These are phyloP conservation scores for Opisthograptis luteolata DNA, from an alignment of 2,888 invertebrate genomes.

Conservation along the genomic window DNA sequence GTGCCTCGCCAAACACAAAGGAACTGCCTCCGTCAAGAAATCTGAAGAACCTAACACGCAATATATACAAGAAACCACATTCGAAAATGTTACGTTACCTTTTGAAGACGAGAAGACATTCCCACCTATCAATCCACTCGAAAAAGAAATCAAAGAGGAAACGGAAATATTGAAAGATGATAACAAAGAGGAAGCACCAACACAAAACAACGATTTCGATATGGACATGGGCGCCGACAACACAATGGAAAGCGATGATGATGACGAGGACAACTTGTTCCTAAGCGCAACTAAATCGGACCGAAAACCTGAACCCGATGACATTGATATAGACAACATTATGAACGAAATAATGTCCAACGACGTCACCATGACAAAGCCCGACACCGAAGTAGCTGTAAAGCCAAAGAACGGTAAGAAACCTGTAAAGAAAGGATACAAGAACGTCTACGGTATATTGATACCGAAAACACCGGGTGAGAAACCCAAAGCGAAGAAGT, in stretches of 20 bases:
- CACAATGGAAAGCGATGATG: conserved; percentile 6
- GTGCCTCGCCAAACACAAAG: conserved; percentile 40
- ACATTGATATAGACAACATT: conserved; percentile 22
- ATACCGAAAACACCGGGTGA: conserved; percentile 25
- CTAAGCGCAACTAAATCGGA: background rate
- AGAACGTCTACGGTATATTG: conserved; percentile 31
- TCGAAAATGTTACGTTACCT: conserved; percentile 29
- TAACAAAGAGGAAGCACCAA: background rate
- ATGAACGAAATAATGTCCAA: conserved; percentile 28
- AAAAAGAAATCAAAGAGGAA: conserved; percentile 18
- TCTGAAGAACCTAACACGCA: conserved; percentile 14
- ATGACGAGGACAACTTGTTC: conserved; percentile 19
- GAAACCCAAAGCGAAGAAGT: conserved; percentile 35
- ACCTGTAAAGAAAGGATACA: conserved; percentile 31
- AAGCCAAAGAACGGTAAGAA: conserved; percentile 27
- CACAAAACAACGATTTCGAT: conserved; percentile 11
- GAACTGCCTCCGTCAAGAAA: conserved; percentile 1
- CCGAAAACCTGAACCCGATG: conserved; percentile 15
- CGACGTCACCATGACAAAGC: conserved; percentile 6
- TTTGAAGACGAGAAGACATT: conserved; percentile 21
- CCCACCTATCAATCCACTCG: conserved; percentile 1
- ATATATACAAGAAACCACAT: conserved; percentile 26
- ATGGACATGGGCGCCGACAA: conserved; percentile 16
- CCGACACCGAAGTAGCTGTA: conserved; percentile 1
- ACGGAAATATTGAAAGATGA: conserved; percentile 4